Evolutionary conservation across 2,797 vertebrate species (phyloP), one percentile per base, ranked within the genome.

Genomic region (Takifugu ocellatus): DNA sequence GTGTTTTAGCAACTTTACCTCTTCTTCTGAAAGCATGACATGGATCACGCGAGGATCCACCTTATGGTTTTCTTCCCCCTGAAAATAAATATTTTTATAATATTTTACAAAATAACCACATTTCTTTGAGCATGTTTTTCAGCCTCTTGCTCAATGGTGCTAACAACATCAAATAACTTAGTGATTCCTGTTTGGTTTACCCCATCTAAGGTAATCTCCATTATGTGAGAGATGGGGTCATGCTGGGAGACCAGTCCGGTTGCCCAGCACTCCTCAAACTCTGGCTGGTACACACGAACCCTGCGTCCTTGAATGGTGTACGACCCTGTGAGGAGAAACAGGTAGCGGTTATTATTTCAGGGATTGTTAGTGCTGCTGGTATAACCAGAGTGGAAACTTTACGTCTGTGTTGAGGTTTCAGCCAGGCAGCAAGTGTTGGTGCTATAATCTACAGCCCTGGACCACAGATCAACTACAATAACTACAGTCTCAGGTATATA

Each of bases 21-120:
- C 95, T 73, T 93, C 94, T 61, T 94, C 92, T 74, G 92, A 88
- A 72, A 94, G 81, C 93, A 94, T 95, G 70, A 99, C 96, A 36
- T 99, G 96, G 82, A 98, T 93, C 71, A 98, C 92, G 44, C 95
- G 93, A 63, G 97, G 97, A 88, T 99, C 97, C 51, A 99, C 94
- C 0, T 93, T 91, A 84, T 95, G 95, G 63, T 93, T 94, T 79
- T 96, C 95, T 63, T 94, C 91, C 74, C 88, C 93, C 97, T 99
- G 55, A 54, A 46, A 59, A 59, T 0, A 7, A 24, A 29, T 36
- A 2, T 3, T 55, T n/a, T 33, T 27, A 49, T 51, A 4, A 44
- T 25, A 29, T 17, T 59, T 83, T 9, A 17, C 21, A 21, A 21
- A 21, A 21, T 21, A 45, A 16, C 43, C 12, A 44, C 8, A 60